These are phyloP conservation scores for Tetraodon nigroviridis DNA, from an alignment of 2,113 vertebrate genomes.

Conservation along the genomic window DNA sequence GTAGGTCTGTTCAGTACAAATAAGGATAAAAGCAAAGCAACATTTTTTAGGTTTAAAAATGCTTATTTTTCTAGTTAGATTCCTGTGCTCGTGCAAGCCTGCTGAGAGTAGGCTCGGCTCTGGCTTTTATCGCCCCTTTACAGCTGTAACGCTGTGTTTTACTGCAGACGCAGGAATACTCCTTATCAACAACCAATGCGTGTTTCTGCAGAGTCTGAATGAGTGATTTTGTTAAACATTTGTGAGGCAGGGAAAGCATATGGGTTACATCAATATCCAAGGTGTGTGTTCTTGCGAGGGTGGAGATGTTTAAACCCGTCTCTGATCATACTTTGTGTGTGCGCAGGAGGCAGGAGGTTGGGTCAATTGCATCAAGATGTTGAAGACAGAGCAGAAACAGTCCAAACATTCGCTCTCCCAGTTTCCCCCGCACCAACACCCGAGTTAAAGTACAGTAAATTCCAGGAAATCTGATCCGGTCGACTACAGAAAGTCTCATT, in stretches of 20 bases:
- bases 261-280: conserved; percentile 34
- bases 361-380: conserved; percentile 75
- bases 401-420: conserved; percentile 25
- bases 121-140: conserved; percentile 61
- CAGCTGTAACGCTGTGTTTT: conserved; percentile 55
- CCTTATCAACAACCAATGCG: conserved; percentile 34
- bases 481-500: conserved; percentile 27
- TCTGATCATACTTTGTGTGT: conserved; percentile 25
- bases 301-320: conserved; percentile 46
- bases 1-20: too few species aligned
- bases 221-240: conserved; percentile 30
- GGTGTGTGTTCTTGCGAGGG: conserved; percentile 18
- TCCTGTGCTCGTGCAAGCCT: conserved; percentile 28
- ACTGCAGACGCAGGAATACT: conserved; percentile 55
- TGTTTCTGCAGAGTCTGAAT: conserved; percentile 13
- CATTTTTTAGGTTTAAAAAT: too few species aligned
- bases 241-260: conserved; percentile 16
- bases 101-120: conserved; percentile 18
- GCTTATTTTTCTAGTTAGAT: conserved; percentile 52
- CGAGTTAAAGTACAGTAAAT: conserved; percentile 30
- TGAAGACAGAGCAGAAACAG: conserved; percentile 56
- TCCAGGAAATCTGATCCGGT: conserved; percentile 44
- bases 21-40: too few species aligned
- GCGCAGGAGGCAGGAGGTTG: conserved; percentile 48
- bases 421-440: conserved; percentile 32